Conservation (phyloP, 2,113 vertebrate genomes). For the Apodemus sylvaticus region DNA sequence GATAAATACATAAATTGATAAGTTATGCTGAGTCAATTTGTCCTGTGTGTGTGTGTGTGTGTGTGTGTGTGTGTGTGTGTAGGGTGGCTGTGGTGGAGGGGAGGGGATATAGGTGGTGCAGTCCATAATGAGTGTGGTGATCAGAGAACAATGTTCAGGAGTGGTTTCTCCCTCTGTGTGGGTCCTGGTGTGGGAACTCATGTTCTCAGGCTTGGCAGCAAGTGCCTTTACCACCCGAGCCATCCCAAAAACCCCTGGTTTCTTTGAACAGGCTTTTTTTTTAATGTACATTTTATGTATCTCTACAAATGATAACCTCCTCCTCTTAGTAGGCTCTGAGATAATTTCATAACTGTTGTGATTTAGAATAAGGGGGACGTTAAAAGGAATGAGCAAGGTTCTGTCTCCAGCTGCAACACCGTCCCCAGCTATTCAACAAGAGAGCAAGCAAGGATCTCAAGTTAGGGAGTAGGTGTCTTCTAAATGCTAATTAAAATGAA, state of each 20-base stretch:
- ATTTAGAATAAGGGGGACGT: neutral
- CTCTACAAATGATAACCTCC: neutral
- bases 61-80: neutral
- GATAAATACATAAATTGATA: neutral
- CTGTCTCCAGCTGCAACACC: neutral
- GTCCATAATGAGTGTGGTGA: neutral
- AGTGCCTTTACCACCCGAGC: neutral
- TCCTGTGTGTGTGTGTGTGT: neutral
- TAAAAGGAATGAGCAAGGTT: neutral
- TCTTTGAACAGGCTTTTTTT: neutral
- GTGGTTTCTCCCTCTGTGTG: neutral
- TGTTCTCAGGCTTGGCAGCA: neutral
- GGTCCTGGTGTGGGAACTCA: neutral
- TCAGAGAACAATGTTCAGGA: neutral
- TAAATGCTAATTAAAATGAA: conserved; percentile 19
- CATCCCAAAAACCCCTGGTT: neutral
- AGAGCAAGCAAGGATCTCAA: neutral
- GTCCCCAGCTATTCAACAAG: neutral
- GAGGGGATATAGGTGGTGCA: neutral
- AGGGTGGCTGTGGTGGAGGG: neutral
- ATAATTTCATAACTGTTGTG: neutral
- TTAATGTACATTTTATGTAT: neutral
- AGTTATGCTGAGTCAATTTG: neutral
- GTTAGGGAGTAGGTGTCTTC: neutral
- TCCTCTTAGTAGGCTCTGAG: neutral